Base-by-base conservation (phyloP, 1,140 invertebrate genomes). In the Drosophila lini region DNA sequence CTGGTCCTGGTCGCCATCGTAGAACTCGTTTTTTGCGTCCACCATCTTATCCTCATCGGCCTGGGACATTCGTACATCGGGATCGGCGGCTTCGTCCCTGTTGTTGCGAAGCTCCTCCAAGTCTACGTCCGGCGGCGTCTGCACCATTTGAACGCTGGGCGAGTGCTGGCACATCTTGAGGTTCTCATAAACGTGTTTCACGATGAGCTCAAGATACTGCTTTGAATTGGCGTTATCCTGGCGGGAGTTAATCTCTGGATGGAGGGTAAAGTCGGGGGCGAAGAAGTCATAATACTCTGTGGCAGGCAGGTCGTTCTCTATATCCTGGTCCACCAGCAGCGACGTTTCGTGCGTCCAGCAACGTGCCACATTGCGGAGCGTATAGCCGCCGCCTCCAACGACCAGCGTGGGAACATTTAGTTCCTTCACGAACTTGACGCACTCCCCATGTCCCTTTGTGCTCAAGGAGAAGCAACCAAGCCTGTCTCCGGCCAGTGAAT, bases 331-430 rank as follows among this genome's bases (percentile, higher is more conserved):
- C 0, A 98, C 95, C 0, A 99, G 93, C 3, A 99, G 93, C 0
- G 98, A 98, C 0, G 99, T 99, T 93, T 99, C 99, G 81, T 99
- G 99, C 0, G 99, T 99, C 99, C 99, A 99, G 92, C 98, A 99
- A 45, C 99, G 94, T 0, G 99, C 98, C 1, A 99, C 99, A 92
- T 99, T 99, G 56, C 98, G 94, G 7, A 99, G 93, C 0, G 98
- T 99, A 90, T 99, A 99, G 8, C 91, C 91, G 8, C 91, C 91
- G 28, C 92, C 99, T 7, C 99, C 99, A 0, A 99, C 95, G 0
- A 99, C 97, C 22, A 99, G 93, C 1, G 99, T 94, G 0, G 99
- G 99, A 13, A 99, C 94, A 92, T 98, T 98, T 1, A 99, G 94
- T 71, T 96, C 97, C 92, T 98, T 97, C 9, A 99, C 98, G 92